These are phyloP conservation scores for zebrafish (Danio rerio) DNA, from an alignment of 2,113 vertebrate genomes.

Conservation along the genomic window DNA sequence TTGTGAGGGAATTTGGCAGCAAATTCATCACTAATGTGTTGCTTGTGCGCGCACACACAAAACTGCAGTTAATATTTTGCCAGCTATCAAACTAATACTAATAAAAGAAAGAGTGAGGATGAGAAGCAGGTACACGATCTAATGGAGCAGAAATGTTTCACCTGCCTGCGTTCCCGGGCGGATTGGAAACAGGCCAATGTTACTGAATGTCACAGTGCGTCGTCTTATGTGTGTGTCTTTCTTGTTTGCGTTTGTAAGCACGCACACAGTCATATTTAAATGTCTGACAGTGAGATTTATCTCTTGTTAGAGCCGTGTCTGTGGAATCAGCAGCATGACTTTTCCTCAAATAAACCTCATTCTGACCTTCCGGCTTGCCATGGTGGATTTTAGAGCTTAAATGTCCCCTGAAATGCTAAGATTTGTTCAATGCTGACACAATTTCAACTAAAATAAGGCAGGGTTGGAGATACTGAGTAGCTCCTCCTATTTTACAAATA, in stretches of 20 bases:
- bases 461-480: too few relatives aligned
- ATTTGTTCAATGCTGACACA: too few relatives aligned
- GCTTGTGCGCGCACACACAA: too few relatives aligned
- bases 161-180: not conserved
- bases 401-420: too few relatives aligned
- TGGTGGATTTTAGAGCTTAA: not conserved
- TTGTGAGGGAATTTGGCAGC: not conserved
- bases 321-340: not conserved
- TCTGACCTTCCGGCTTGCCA: not conserved
- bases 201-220: slow-evolving; percentile 10
- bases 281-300: not conserved
- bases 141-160: slow-evolving; percentile 29
- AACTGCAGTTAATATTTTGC: not conserved
- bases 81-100: not conserved
- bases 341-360: not conserved
- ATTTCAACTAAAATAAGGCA: too few relatives aligned
- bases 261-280: not conserved
- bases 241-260: not conserved
- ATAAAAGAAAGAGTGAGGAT: not conserved
- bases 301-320: not conserved
- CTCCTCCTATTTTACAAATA: too few relatives aligned
- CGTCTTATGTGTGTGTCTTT: not conserved
- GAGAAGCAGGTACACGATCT: not conserved
- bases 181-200: slow-evolving; percentile 26
- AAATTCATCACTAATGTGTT: too few relatives aligned